Evolutionary conservation across 2,888 invertebrate species (phyloP).

Genomic region (Trichopoda pennipes): DNA sequence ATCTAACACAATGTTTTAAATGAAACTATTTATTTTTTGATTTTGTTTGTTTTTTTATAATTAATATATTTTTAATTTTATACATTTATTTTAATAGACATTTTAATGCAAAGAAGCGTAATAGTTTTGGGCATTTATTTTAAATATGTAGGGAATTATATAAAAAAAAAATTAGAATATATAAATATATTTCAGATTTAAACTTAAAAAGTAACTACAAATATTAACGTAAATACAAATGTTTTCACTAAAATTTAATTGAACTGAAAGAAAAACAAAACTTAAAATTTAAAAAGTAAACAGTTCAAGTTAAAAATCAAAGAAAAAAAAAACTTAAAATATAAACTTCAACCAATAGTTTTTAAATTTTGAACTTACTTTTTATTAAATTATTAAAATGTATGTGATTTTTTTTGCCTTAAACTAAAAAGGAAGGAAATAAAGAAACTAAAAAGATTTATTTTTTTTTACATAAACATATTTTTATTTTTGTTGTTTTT

Average conservation of each 20-base stretch:
- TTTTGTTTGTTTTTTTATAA: slow-evolving; percentile 57
- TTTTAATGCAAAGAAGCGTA: slow-evolving; percentile 77
- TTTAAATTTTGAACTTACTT: slow-evolving; percentile 17
- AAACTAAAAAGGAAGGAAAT: slow-evolving; percentile 26
- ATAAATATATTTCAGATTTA: slow-evolving; percentile 20
- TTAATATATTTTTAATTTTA: slow-evolving; percentile 57
- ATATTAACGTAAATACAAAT: slow-evolving; percentile 30
- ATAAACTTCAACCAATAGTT: slow-evolving; percentile 35
- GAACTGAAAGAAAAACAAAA: slow-evolving; percentile 18
- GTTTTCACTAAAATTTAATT: slow-evolving; percentile 44
- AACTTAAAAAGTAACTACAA: slow-evolving; percentile 54
- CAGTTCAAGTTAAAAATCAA: slow-evolving; percentile 3
- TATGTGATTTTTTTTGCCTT: slow-evolving; percentile 41
- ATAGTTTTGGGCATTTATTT: slow-evolving; percentile 65
- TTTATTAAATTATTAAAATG: no score
- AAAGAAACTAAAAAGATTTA: slow-evolving; percentile 7
- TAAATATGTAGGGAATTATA: slow-evolving; percentile 58
- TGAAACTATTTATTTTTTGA: slow-evolving; percentile 56
- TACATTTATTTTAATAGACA: slow-evolving; percentile 71
- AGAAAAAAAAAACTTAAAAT: slow-evolving; percentile 36
- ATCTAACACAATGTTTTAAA: neutral
- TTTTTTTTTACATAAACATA: slow-evolving; percentile 23
- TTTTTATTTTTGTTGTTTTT: slow-evolving; percentile 18
- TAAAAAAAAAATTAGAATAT: slow-evolving; percentile 13
- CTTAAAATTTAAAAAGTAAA: slow-evolving; percentile 17